Percentiles rank a stretch among this genome's conserved stretches.
phyloP scores from a whole-genome alignment of 2,113 vertebrate genomes.

The Thamnaconus septentrionalis region DNA sequence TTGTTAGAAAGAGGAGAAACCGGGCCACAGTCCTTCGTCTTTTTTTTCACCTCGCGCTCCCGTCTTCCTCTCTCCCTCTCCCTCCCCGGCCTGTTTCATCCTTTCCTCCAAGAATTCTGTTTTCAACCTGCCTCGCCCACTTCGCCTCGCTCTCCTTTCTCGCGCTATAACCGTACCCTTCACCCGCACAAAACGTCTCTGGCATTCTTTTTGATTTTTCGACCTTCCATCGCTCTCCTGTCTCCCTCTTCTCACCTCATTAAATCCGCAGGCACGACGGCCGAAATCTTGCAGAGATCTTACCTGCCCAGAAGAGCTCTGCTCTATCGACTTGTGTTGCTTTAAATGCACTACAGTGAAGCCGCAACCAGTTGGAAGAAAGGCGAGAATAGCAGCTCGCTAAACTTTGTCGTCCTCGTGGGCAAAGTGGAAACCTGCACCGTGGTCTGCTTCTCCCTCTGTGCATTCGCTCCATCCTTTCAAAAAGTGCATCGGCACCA shows the following conservation, averaged over 20 bases:
- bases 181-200: too few species aligned
- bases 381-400: neutral
- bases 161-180: too few species aligned
- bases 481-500: too few species aligned
- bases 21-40: slow-evolving; percentile 60
- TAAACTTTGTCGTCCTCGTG: slow-evolving; percentile 14
- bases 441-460: too few species aligned
- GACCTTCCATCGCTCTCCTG: too few species aligned
- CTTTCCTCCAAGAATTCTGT: slow-evolving; percentile 10
- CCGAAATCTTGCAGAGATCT: too few species aligned
- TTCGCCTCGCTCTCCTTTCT: slow-evolving; percentile 13
- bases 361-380: neutral
- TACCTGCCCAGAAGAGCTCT: too few species aligned
- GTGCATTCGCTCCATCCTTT: too few species aligned
- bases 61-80: neutral
- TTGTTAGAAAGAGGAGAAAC: slow-evolving; percentile 74
- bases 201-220: too few species aligned
- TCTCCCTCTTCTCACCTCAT: too few species aligned
- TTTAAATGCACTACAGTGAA: slow-evolving; percentile 3
- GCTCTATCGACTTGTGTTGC: too few species aligned
- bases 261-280: too few species aligned
- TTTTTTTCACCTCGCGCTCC: slow-evolving; percentile 8
- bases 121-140: slow-evolving; percentile 4
- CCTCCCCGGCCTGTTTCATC: neutral
- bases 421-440: neutral